Evolutionary conservation across 2,797 vertebrate species (phyloP), one percentile per base, ranked within the genome.

Genomic region (Passerculus sandwichensis): DNA sequence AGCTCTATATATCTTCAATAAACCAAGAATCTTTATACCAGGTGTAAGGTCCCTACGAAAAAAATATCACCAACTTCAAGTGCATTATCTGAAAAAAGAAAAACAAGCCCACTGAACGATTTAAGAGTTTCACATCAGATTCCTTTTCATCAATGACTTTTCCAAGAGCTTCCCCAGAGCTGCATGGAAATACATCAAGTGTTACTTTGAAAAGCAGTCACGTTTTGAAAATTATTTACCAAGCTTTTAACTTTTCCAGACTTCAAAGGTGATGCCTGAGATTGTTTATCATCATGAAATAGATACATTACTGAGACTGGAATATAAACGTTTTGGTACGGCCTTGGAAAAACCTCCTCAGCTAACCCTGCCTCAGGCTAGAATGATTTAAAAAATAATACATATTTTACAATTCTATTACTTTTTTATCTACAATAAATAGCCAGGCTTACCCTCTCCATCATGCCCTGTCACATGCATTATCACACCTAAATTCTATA

Each of bases 391-490:
- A 78, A 95, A 95, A 92, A 69, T 91, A 85, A 89, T 47, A 57
- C 53, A 70, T 84, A 66, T 83, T 93, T 94, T 95, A 75, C 83
- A 88, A 74, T 86, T 90, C 85, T 70, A 19, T 93, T 88, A 84
- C 76, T 79, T 84, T 92, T 92, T 95, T 79, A 94, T 81, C 91
- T 74, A n/a, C 48, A 34, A 59, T 53, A 94, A 93, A 90, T 84
- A 95, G n/a, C 44, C 70, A 75, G 75, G 61, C 61, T 87, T 89
- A 83, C 56, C 48, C 27, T 91, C 71, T 92, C 45, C 4, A 1
- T 90, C 86, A 64, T 11, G 23, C 25, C 40, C 67, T 50, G 48
- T 51, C 81, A 50, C 48, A 51, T 54, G 42, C 10, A 11, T n/a
- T 38, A 27, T 71, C 87, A 61, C 47, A 27, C 70, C 36, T 57